Evolutionary conservation across 2,113 vertebrate genomes (phyloP).

Genomic region (Orycteropus afer): DNA sequence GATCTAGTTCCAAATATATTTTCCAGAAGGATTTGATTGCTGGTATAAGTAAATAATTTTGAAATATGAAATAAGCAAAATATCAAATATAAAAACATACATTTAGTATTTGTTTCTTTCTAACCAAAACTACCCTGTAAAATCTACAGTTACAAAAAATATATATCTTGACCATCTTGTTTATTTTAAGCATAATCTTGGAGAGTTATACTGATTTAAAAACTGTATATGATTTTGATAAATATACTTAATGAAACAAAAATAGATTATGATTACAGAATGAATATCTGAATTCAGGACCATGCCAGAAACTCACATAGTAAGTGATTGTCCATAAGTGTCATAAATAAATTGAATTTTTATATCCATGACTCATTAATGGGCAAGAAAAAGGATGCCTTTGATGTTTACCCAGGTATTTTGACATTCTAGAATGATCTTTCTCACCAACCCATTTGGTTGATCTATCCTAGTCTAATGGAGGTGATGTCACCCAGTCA

Average conservation of each 20-base stretch:
- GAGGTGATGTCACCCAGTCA: background rate
- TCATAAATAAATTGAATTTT: background rate
- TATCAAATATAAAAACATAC: conserved; percentile 1
- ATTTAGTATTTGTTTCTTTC: background rate
- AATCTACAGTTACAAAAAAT: background rate
- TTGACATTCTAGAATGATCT: background rate
- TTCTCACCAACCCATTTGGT: background rate
- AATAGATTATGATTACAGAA: background rate
- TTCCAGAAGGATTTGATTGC: conserved; percentile 25
- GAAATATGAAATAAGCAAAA: background rate
- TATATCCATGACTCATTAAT: background rate
- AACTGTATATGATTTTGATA: background rate
- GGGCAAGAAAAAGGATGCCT: background rate
- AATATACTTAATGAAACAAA: background rate
- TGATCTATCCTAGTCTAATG: background rate
- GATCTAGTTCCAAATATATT: conserved; percentile 1
- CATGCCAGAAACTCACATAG: background rate
- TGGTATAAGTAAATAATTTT: conserved; percentile 19
- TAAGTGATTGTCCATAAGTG: background rate
- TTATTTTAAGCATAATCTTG: background rate
- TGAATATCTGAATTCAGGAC: background rate
- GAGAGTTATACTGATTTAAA: background rate
- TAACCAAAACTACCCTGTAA: background rate
- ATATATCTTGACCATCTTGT: background rate
- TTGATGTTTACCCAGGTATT: background rate